phyloP scores from a whole-genome alignment of 2,888 invertebrate species.

The Unio delphinus region DNA sequence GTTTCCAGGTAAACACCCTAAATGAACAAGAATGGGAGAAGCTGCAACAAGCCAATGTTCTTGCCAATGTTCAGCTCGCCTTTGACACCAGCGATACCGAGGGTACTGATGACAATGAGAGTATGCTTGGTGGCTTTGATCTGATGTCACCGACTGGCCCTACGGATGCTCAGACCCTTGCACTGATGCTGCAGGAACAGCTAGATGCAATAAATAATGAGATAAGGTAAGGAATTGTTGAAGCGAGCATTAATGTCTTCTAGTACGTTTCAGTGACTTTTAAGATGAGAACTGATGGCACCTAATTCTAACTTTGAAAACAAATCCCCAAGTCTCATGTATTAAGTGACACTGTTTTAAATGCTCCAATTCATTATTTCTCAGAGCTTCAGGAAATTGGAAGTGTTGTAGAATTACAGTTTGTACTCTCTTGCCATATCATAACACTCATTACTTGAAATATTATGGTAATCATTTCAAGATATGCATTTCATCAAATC shows the following conservation, averaged over 20 bases:
- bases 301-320: not conserved
- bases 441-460: too few relatives aligned
- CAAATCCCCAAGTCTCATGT: not conserved
- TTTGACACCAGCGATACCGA: conserved; percentile 83
- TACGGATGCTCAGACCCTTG: conserved; percentile 96
- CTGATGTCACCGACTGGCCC: conserved; percentile 71
- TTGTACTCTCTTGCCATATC: too few relatives aligned
- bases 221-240: conserved; percentile 78
- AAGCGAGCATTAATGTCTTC: not conserved
- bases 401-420: too few relatives aligned
- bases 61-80: conserved; percentile 92
- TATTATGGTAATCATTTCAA: too few relatives aligned
- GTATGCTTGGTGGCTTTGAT: conserved; percentile 84
- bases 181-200: conserved; percentile 99
- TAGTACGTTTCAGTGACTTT: not conserved
- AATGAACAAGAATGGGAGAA: conserved; percentile 93
- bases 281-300: not conserved
- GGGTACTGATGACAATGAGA: conserved; percentile 80
- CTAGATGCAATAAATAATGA: conserved; percentile 99
- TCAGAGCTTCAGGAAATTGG: too few relatives aligned
- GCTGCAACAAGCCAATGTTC: conserved; percentile 85
- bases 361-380: conserved; percentile 3
- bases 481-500: too few relatives aligned
- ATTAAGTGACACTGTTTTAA: not conserved
- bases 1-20: conserved; percentile 67